These are phyloP conservation scores for Ophion ventricosus DNA, from an alignment of 2,888 invertebrate species.

Conservation along the genomic window DNA sequence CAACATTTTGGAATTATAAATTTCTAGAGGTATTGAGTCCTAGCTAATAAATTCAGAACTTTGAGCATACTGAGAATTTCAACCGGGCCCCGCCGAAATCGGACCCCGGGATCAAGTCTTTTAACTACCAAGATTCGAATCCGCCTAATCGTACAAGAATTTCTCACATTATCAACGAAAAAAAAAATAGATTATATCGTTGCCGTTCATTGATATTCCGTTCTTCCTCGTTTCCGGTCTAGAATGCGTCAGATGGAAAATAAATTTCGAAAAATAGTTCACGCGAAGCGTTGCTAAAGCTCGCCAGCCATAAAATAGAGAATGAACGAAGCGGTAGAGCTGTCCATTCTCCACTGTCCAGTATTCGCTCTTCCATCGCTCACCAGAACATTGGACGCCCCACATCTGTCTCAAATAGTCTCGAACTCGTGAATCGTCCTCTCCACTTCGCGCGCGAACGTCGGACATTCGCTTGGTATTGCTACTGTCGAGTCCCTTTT, in stretches of 20 bases:
- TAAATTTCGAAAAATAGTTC: constrained; percentile 15
- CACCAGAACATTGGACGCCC: constrained; percentile 27
- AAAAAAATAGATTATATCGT: too few relatives aligned
- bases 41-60: too few relatives aligned
- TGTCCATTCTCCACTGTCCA: neutral
- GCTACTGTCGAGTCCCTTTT: constrained; percentile 22
- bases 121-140: too few relatives aligned
- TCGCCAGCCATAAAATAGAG: neutral
- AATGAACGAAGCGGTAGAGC: constrained; percentile 29
- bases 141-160: too few relatives aligned
- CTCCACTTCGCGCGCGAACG: constrained; percentile 19
- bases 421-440: constrained; percentile 57
- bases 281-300: neutral
- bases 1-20: too few relatives aligned
- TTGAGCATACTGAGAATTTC: too few relatives aligned
- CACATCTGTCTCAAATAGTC: constrained; percentile 60
- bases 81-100: too few relatives aligned
- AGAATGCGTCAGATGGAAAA: constrained; percentile 2
- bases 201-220: neutral
- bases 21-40: too few relatives aligned
- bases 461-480: constrained; percentile 53
- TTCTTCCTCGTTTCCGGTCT: neutral
- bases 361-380: constrained; percentile 47
- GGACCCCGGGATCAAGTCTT: too few relatives aligned
- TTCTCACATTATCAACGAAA: neutral